phyloP scores from a whole-genome alignment of 1,140 invertebrate genomes.

The Penaeus vannamei region DNA sequence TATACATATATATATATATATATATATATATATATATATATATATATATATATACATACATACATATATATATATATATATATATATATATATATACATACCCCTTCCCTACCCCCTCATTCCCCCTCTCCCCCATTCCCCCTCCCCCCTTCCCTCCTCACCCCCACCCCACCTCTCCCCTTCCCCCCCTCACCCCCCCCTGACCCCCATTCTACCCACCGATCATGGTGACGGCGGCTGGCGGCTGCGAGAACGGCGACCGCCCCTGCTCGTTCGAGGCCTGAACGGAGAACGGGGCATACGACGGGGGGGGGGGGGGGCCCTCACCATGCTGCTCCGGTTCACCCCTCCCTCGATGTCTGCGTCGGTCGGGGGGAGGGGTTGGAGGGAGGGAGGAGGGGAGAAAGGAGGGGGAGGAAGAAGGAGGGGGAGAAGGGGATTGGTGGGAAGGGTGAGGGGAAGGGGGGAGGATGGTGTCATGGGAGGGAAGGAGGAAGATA shows the following conservation, averaged over 20 bases:
- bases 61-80: too few relatives aligned
- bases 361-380: background rate
- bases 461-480: conserved; percentile 8
- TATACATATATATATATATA: too few relatives aligned
- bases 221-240: conserved; percentile 33
- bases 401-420: background rate
- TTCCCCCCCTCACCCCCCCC: background rate
- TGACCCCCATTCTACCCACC: background rate
- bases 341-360: conserved; percentile 22
- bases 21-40: too few relatives aligned
- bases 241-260: conserved; percentile 13
- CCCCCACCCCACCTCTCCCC: background rate
- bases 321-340: conserved; percentile 22
- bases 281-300: conserved; percentile 39
- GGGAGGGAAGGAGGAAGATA: too few relatives aligned
- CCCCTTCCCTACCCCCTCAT: too few relatives aligned
- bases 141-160: too few relatives aligned
- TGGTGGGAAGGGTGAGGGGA: conserved; percentile 6
- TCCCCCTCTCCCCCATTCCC: too few relatives aligned
- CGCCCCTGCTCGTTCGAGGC: conserved; percentile 42
- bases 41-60: too few relatives aligned
- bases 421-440: conserved; percentile 21
- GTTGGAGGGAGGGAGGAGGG: background rate
- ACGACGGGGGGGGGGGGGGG: background rate
- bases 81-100: too few relatives aligned